Evolutionary conservation across 2,797 vertebrate genomes (phyloP).

Genomic region (Chaetodon trifasciatus): DNA sequence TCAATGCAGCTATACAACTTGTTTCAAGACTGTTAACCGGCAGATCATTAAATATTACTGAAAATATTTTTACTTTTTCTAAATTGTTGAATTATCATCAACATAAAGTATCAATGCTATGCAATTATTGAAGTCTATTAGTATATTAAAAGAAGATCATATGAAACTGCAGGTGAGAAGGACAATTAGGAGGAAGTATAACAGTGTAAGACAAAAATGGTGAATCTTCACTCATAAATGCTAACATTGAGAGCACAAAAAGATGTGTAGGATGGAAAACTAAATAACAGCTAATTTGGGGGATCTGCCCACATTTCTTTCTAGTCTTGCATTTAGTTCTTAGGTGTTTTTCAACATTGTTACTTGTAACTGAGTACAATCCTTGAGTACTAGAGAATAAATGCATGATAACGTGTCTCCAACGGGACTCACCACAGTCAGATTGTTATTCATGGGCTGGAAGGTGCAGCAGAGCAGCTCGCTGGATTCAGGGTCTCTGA

Average conservation of each 20-base stretch:
- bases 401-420: neutral
- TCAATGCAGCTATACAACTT: neutral
- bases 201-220: neutral
- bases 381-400: neutral
- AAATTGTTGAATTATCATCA: neutral
- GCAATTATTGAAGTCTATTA: neutral
- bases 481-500: slow-evolving; percentile 92
- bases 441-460: slow-evolving; percentile 97
- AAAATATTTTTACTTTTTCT: neutral
- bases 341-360: neutral
- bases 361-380: neutral
- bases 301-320: neutral
- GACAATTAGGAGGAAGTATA: neutral
- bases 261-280: neutral
- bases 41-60: neutral
- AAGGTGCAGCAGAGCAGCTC: slow-evolving; percentile 96
- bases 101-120: neutral
- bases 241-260: neutral
- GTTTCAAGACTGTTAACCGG: neutral
- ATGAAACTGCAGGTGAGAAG: neutral
- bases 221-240: neutral
- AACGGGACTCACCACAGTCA: slow-evolving; percentile 91
- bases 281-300: neutral
- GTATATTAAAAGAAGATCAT: neutral
- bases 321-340: neutral